Conservation (phyloP, 2,113 vertebrate species). For the human region DNA sequence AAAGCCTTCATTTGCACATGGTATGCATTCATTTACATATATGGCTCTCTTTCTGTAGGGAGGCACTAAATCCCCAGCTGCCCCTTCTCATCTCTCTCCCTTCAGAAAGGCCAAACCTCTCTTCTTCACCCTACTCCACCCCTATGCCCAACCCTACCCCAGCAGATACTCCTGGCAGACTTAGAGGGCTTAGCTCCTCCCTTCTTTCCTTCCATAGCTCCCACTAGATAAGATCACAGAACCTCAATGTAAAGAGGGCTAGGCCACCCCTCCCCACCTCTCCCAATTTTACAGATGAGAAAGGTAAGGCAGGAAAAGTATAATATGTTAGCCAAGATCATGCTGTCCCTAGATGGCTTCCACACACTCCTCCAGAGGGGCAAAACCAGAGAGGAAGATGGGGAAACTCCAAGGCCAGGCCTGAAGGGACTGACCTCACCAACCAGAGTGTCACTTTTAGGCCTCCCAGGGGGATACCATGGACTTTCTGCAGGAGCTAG, state of each 20-base stretch:
- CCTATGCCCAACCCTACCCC: neutral
- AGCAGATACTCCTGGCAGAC: neutral
- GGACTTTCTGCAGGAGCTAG: neutral
- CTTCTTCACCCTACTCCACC: neutral
- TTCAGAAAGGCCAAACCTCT: neutral
- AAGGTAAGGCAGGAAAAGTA: neutral
- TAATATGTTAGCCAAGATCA: neutral
- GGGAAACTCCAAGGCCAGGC: neutral
- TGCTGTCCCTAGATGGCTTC: neutral
- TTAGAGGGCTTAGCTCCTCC: neutral
- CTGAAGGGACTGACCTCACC: neutral
- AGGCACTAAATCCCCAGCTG: neutral
- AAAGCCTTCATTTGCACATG: constrained; percentile 57
- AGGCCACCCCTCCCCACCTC: neutral
- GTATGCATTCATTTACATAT: neutral
- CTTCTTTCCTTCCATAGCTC: neutral
- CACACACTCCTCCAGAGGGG: neutral
- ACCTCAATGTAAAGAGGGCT: neutral
- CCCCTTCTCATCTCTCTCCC: neutral
- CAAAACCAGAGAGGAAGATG: neutral
- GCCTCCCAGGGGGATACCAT: neutral
- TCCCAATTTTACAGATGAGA: neutral
- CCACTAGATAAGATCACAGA: neutral
- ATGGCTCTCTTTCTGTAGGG: neutral
- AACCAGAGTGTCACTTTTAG: neutral